phyloP scores from a whole-genome alignment of 1,140 invertebrate genomes.

The Pseudomyrmex gracilis region DNA sequence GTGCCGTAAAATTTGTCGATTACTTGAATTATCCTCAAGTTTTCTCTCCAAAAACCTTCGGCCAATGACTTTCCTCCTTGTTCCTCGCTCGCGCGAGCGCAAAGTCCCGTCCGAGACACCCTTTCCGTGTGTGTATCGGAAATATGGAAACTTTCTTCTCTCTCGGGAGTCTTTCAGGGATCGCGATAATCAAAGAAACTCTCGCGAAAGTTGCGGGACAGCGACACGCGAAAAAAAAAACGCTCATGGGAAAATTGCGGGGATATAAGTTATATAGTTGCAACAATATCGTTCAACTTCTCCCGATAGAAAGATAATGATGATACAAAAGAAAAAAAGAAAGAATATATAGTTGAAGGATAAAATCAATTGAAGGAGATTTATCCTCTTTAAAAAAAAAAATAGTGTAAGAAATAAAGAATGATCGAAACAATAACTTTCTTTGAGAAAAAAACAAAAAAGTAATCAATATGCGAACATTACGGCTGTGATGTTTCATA shows the following conservation, averaged over 20 bases:
- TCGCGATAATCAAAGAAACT: conserved; percentile 38
- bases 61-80: conserved; percentile 11
- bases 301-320: conserved; percentile 24
- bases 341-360: neutral
- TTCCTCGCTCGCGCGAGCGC: neutral
- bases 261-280: conserved; percentile 17
- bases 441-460: neutral
- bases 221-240: neutral
- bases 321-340: neutral
- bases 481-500: neutral
- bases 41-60: conserved; percentile 51
- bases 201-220: conserved; percentile 11
- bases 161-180: conserved; percentile 9
- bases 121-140: neutral
- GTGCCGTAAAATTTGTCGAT: conserved; percentile 76
- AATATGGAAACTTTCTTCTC: neutral
- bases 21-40: conserved; percentile 67
- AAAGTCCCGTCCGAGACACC: neutral
- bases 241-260: conserved; percentile 42
- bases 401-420: neutral
- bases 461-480: neutral
- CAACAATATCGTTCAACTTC: conserved; percentile 47
- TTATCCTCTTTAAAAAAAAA: neutral
- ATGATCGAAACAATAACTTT: conserved; percentile 1
- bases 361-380: neutral